Evolutionary conservation across 2,888 invertebrate genomes (phyloP).

Genomic region (Lycaena phlaeas): DNA sequence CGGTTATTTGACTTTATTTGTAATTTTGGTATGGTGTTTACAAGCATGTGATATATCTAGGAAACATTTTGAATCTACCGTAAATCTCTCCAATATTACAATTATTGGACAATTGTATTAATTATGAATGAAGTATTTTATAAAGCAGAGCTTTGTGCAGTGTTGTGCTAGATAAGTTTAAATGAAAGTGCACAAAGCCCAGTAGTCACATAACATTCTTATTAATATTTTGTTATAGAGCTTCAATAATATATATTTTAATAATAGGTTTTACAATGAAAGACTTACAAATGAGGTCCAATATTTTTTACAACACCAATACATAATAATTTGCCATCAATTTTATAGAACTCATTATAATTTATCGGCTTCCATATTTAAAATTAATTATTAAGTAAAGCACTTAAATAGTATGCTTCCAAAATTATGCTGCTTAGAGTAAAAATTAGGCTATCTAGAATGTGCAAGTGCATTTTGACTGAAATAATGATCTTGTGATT

Average conservation of each 20-base stretch:
- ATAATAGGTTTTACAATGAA: constrained; percentile 33
- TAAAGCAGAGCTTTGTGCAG: constrained; percentile 4
- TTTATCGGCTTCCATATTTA: constrained; percentile 47
- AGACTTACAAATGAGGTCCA: constrained; percentile 64
- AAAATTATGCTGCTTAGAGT: constrained; percentile 52
- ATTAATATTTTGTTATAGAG: constrained; percentile 20
- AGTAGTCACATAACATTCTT: constrained; percentile 10
- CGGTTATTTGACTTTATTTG: constrained; percentile 28
- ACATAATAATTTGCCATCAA: constrained; percentile 24
- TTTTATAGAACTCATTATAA: constrained; percentile 26
- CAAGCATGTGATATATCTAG: constrained; percentile 17
- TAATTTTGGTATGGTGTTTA: constrained; percentile 23
- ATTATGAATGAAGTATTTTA: constrained; percentile 6
- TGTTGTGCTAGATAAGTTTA: constrained; percentile 1
- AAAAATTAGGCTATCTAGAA: constrained; percentile 41
- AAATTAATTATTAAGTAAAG: constrained; percentile 39
- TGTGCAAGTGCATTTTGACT: constrained; percentile 58
- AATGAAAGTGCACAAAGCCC: constrained; percentile 14
- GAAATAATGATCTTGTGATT: constrained; percentile 59
- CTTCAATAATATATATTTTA: constrained; percentile 13
- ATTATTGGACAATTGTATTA: neutral
- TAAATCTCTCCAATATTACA: neutral
- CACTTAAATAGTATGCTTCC: constrained; percentile 64
- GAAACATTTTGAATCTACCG: neutral
- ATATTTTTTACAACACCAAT: constrained; percentile 40